Evolutionary conservation across 2,113 vertebrate species (phyloP).

Genomic region (Gorsachius goisagi): DNA sequence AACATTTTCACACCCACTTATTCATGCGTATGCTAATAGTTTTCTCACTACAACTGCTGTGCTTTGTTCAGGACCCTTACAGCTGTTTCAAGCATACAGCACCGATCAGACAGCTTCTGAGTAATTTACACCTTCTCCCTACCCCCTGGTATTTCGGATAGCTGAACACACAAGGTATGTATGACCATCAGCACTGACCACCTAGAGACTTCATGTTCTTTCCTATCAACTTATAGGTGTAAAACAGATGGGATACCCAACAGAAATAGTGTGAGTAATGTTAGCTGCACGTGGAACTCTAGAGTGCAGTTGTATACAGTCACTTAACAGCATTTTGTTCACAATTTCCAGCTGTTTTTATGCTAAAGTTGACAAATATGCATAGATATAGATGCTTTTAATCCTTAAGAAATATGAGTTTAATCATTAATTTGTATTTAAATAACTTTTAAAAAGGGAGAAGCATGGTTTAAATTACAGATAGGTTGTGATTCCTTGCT

Average conservation of each 20-base stretch:
- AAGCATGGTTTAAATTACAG: background rate
- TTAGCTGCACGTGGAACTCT: background rate
- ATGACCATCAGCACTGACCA: conserved; percentile 31
- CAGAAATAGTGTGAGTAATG: background rate
- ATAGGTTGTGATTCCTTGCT: background rate
- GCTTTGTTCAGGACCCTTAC: conserved; percentile 12
- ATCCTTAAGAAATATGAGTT: background rate
- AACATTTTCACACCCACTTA: conserved; percentile 59
- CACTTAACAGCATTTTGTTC: background rate
- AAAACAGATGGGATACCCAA: background rate
- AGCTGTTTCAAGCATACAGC: conserved; percentile 1
- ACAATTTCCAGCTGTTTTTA: background rate
- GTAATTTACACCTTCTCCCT: conserved; percentile 50
- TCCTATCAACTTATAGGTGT: background rate
- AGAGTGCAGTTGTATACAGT: background rate
- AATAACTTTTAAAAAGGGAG: background rate
- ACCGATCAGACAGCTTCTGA: background rate
- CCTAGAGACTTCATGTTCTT: background rate
- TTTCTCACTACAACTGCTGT: conserved; percentile 46
- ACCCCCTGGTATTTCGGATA: background rate
- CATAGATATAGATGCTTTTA: background rate
- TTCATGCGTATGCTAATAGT: conserved; percentile 57
- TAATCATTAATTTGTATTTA: background rate
- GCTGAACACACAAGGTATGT: background rate
- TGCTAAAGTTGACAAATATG: background rate